Base-by-base conservation (phyloP, 2,888 invertebrate genomes). In the Diogma glabrata region DNA sequence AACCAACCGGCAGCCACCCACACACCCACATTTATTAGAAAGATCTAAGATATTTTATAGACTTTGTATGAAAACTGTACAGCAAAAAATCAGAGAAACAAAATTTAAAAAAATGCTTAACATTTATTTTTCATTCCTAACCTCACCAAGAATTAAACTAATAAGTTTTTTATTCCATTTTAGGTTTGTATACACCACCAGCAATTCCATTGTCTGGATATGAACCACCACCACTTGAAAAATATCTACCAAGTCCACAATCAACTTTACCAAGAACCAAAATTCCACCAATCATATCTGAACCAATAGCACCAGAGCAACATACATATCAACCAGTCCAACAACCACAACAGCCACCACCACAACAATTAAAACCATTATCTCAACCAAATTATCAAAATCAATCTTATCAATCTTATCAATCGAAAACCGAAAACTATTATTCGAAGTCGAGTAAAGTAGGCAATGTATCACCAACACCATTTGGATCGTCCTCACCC, bases 261-360 rank as follows among this genome's bases (percentile, higher is more conserved):
- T 72, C 47, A 73, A 67, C 57, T 23, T 20, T 16, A 53, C 53
- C 72, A 72, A n/a, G n/a, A n/a, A n/a, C n/a, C n/a, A n/a, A n/a
- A n/a, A n/a, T n/a, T n/a, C 66, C 71, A 74, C 67, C 73, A 74
- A 1, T 64, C 70, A n/a, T 73, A 74, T 63, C 20, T 3, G 40
- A 50, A 19, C 47, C 43, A 26, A 45, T 23, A 48, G 47, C 67
- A 73, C 33, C 72, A 69, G 63, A 72, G 70, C 61, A 73, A 73
- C 57, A 50, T 46, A 56, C 72, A 72, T 2, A 72, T 69, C 2
- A 63, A 72, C 1, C 73, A 73, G 56, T 61, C 63, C 28, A 55
- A 51, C 49, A 33, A 20, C 28, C 53, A 52, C 49, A 50, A 43
- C 55, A 55, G 24, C 26, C 46, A 24, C 38, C 51, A 48, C 52